These are phyloP conservation scores for Lophura nycthemera DNA, from an alignment of 2,113 vertebrate genomes.

Conservation along the genomic window DNA sequence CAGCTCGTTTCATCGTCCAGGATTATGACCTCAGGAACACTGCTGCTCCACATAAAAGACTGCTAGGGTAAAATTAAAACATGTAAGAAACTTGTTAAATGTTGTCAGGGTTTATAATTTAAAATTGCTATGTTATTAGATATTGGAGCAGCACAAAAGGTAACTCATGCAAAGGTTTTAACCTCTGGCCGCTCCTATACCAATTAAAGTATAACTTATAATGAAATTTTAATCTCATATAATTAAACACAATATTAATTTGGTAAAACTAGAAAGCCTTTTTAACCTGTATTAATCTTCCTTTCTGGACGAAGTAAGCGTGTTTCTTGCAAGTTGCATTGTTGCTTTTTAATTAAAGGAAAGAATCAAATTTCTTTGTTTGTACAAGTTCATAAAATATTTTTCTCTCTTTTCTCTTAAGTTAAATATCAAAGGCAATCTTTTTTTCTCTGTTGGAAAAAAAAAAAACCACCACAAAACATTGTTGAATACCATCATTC, in stretches of 20 bases:
- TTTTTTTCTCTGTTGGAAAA: constrained; percentile 29
- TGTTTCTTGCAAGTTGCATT: constrained; percentile 50
- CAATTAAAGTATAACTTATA: constrained; percentile 69
- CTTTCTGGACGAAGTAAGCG: constrained; percentile 63
- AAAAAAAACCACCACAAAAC: background rate
- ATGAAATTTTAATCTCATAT: constrained; percentile 73
- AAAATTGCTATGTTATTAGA: constrained; percentile 66
- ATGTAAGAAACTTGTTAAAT: constrained; percentile 69
- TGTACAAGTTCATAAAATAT: constrained; percentile 66
- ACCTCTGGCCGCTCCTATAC: constrained; percentile 50
- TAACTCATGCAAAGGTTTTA: constrained; percentile 47
- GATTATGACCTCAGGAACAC: constrained; percentile 44
- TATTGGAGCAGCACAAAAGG: constrained; percentile 62
- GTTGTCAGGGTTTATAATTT: constrained; percentile 65
- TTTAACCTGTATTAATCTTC: constrained; percentile 69
- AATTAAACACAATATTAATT: constrained; percentile 76
- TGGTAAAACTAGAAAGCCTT: constrained; percentile 69
- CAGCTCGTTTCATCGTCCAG: constrained; percentile 42
- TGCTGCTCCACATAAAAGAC: constrained; percentile 57
- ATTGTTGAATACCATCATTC: constrained; percentile 57
- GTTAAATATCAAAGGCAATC: constrained; percentile 70
- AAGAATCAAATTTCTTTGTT: constrained; percentile 65
- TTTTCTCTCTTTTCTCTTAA: constrained; percentile 42
- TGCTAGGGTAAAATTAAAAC: constrained; percentile 71
- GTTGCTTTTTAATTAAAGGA: constrained; percentile 67